Conservation (phyloP, 2,888 invertebrate genomes). For the Torymus aiolomorphi region DNA sequence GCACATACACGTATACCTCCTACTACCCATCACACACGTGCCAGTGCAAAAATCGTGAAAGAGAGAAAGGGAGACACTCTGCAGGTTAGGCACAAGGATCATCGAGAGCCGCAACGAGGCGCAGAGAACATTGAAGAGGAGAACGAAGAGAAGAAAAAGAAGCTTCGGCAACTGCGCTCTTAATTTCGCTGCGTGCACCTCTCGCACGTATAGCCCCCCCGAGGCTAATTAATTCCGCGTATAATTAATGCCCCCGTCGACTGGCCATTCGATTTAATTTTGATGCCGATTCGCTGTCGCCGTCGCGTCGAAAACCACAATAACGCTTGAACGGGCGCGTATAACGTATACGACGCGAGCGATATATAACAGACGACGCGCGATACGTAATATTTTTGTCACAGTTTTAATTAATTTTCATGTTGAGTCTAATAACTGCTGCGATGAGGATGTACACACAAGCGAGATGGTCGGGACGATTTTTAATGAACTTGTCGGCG, state of each 20-base stretch:
- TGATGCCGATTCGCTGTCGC: constrained; percentile 49
- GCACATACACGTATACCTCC: too few species aligned
- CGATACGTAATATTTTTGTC: constrained; percentile 11
- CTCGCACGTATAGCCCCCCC: background rate
- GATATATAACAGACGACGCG: too few species aligned
- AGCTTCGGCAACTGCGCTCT: too few species aligned
- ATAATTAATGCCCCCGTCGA: constrained; percentile 56
- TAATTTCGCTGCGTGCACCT: constrained; percentile 4
- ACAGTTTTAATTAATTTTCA: constrained; percentile 31
- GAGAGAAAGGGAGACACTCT: too few species aligned
- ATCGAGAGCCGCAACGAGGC: too few species aligned
- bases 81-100: too few species aligned
- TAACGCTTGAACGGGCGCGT: background rate
- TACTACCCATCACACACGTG: too few species aligned
- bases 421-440: background rate
- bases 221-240: constrained; percentile 57
- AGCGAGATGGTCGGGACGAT: background rate
- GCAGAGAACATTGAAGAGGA: too few species aligned
- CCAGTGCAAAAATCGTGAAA: too few species aligned
- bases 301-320: constrained; percentile 10
- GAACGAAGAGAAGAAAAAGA: too few species aligned
- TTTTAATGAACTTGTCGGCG: constrained; percentile 15
- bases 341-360: background rate
- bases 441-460: background rate
- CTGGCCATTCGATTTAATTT: constrained; percentile 57